Conservation (phyloP, 2,797 vertebrate genomes). For the Poeciliopsis presidionis region DNA sequence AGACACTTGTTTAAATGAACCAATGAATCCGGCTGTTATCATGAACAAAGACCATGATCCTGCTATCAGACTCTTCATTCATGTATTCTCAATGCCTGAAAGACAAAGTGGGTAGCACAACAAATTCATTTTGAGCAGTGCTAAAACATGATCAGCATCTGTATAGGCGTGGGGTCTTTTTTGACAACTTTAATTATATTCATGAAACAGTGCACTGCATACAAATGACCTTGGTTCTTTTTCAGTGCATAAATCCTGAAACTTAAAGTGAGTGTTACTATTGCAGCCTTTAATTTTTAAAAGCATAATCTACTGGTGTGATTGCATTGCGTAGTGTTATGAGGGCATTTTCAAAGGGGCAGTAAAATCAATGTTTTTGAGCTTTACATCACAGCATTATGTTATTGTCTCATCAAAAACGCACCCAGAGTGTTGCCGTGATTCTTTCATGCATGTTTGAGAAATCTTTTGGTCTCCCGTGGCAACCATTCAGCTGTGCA, state of each 20-base stretch:
- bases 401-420: no score
- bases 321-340: neutral
- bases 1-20: conserved; percentile 74
- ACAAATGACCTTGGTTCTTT: conserved; percentile 62
- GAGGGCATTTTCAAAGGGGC: neutral
- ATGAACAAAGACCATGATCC: conserved; percentile 76
- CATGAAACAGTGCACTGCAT: conserved; percentile 64
- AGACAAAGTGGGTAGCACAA: conserved; percentile 81
- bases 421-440: no score
- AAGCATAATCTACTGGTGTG: conserved; percentile 8
- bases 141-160: conserved; percentile 81
- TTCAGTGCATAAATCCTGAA: conserved; percentile 30
- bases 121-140: conserved; percentile 78
- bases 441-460: no score
- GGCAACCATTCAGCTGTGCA: no score
- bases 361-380: no score
- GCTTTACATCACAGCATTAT: no score
- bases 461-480: no score
- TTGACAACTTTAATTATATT: conserved; percentile 77
- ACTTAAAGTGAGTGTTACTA: conserved; percentile 15
- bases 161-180: conserved; percentile 63
- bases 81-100: conserved; percentile 72
- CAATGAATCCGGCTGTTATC: conserved; percentile 69
- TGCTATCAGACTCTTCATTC: conserved; percentile 77
- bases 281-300: neutral